Base-by-base conservation (phyloP, 2,888 invertebrate genomes). In the Siphonodentalium dalli region DNA sequence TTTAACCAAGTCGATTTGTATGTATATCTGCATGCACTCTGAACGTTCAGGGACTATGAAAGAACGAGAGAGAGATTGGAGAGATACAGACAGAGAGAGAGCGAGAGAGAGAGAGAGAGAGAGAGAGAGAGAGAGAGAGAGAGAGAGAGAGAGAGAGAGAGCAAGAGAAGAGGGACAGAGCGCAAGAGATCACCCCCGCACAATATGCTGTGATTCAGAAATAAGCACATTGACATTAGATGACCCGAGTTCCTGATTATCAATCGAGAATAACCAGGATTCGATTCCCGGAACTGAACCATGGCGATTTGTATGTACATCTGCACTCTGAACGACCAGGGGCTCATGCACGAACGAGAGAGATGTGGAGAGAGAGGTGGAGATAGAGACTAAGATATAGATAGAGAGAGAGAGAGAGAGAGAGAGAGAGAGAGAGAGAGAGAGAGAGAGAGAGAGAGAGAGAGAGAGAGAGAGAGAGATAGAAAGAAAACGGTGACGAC, bases 131-230 rank as follows among this genome's bases (percentile, higher is more conserved):
- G n/a, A n/a, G n/a, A n/a, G n/a, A n/a, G n/a, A n/a, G n/a, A n/a
- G n/a, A n/a, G n/a, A n/a, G n/a, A n/a, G n/a, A n/a, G n/a, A n/a
- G n/a, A n/a, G n/a, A n/a, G n/a, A n/a, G n/a, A n/a, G n/a, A n/a
- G n/a, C n/a, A n/a, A n/a, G n/a, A n/a, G n/a, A 44, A 52, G 44
- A 44, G 39, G 23, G 15, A 38, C 27, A 33, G 40, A 31, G 34
- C 18, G n/a, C n/a, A n/a, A n/a, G n/a, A n/a, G n/a, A n/a, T n/a
- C n/a, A n/a, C n/a, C 6, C 6, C 6, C 15, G 8, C 15, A 8
- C 15, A 34, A 34, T 15, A 34, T 6, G 34, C 5, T 6, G n/a
- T n/a, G n/a, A n/a, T n/a, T n/a, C 39, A 44, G 39, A 18, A 35
- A 13, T 21, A 18, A 2, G 38, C 7, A 34, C 33, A 52, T 39